Percentiles rank a stretch among this genome's conserved stretches.
phyloP scores from a whole-genome alignment of 1,140 invertebrate species.

The Apocrypta bakeri region DNA sequence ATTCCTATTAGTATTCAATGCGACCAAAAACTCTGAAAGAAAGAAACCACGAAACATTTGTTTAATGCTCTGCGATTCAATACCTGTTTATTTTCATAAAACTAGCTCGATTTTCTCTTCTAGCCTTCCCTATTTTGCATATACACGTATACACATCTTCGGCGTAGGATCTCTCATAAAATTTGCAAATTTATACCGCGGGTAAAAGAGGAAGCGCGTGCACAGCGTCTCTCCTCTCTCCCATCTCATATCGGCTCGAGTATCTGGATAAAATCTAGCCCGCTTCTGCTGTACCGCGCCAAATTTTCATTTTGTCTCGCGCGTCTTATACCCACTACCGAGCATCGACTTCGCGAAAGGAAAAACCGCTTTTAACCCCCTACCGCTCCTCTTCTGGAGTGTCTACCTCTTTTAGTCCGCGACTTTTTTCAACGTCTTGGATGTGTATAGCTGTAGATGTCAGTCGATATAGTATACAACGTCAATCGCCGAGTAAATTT shows the following conservation, averaged over 20 bases:
- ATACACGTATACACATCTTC: not conserved
- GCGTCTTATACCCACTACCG: not conserved
- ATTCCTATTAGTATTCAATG: too few relatives aligned
- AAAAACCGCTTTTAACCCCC: not conserved
- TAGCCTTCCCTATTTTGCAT: too few relatives aligned
- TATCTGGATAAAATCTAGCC: constrained; percentile 30
- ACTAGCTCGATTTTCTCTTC: not conserved
- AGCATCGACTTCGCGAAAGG: not conserved
- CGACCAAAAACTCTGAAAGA: not conserved
- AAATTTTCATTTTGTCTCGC: constrained; percentile 30
- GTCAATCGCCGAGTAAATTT: constrained; percentile 35
- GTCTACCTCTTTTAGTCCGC: too few relatives aligned
- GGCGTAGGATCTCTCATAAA: not conserved
- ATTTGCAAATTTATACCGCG: constrained; percentile 6
- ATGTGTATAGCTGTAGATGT: too few relatives aligned
- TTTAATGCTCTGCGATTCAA: not conserved
- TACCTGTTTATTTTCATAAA: constrained; percentile 11
- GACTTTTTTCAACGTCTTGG: too few relatives aligned
- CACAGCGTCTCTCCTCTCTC: not conserved
- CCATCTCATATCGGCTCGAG: constrained; percentile 16
- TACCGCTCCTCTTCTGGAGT: too few relatives aligned
- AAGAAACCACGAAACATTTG: not conserved
- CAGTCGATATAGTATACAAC: not conserved
- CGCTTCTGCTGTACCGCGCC: not conserved
- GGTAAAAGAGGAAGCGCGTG: not conserved